Conservation (phyloP, 2,888 invertebrate genomes). For the Plagodis dolabraria region DNA sequence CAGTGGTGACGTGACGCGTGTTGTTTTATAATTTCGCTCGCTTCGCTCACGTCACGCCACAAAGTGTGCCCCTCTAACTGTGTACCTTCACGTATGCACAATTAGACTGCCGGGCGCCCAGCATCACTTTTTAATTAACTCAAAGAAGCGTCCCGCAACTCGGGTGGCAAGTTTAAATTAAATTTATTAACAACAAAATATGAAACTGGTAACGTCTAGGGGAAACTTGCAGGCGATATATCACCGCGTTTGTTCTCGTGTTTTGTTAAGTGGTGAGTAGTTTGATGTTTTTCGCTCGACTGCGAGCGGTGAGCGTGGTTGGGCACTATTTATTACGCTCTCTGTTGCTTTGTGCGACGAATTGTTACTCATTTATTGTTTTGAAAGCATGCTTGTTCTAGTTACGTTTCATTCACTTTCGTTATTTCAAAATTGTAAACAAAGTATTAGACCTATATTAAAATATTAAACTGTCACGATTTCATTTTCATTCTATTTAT, state of each 20-base stretch:
- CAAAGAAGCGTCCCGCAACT: conserved; percentile 44
- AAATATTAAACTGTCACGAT: too few relatives aligned
- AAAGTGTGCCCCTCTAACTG: conserved; percentile 1
- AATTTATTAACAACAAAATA: conserved; percentile 58
- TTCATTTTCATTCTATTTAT: too few relatives aligned
- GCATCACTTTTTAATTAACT: conserved; percentile 59
- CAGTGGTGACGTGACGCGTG: conserved; percentile 23
- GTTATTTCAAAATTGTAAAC: too few relatives aligned
- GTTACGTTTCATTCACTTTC: too few relatives aligned
- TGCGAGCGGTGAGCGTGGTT: conserved; percentile 12
- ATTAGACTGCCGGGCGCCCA: conserved; percentile 42
- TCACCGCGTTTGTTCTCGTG: conserved; percentile 20
- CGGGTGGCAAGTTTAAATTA: conserved; percentile 51
- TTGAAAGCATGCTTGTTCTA: conserved; percentile 1
- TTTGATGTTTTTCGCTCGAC: conserved; percentile 28
- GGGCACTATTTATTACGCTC: conserved; percentile 24
- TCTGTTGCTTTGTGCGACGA: conserved; percentile 12
- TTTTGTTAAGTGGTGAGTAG: conserved; percentile 35
- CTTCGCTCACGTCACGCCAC: conserved; percentile 12
- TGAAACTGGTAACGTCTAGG: conserved; percentile 40
- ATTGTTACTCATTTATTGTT: conserved; percentile 5
- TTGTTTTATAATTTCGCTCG: conserved; percentile 36
- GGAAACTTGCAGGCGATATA: conserved; percentile 29
- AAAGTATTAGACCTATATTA: too few relatives aligned
- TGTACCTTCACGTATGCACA: conserved; percentile 40